These are phyloP conservation scores for Nilaparvata lugens DNA, from an alignment of 1,140 invertebrate species.

Conservation along the genomic window DNA sequence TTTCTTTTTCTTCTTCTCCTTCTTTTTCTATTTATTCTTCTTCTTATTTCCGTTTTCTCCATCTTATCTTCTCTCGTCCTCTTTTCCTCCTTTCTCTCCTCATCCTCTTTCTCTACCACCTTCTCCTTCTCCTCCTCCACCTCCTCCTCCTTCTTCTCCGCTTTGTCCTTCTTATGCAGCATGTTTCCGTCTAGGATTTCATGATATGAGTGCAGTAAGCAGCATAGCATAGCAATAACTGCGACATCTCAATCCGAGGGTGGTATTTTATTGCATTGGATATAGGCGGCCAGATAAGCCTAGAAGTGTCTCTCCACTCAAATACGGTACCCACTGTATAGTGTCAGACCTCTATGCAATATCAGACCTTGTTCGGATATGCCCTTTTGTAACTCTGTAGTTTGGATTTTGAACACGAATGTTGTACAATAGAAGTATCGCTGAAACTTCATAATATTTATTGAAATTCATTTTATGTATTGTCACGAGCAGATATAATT, in stretches of 20 bases:
- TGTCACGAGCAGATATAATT: too few relatives aligned
- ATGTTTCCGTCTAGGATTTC: neutral
- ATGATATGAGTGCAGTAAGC: neutral
- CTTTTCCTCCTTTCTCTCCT: neutral
- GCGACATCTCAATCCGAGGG: neutral
- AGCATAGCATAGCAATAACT: too few relatives aligned
- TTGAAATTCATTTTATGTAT: too few relatives aligned
- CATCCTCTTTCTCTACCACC: neutral
- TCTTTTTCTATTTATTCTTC: neutral
- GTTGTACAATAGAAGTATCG: too few relatives aligned
- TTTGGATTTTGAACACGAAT: too few relatives aligned
- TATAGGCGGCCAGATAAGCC: neutral
- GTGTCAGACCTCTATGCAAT: too few relatives aligned
- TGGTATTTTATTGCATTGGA: neutral
- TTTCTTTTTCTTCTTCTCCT: constrained; percentile 10
- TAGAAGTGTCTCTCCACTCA: neutral
- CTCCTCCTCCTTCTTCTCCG: neutral
- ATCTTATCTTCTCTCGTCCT: neutral
- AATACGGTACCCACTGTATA: neutral
- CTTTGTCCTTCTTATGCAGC: neutral
- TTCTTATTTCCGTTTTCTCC: constrained; percentile 13
- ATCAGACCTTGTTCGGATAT: too few relatives aligned
- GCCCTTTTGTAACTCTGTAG: too few relatives aligned
- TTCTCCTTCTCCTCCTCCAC: constrained; percentile 14
- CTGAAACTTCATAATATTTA: too few relatives aligned